phyloP scores from a whole-genome alignment of 2,888 invertebrate species.

The Frankliniella fusca region DNA sequence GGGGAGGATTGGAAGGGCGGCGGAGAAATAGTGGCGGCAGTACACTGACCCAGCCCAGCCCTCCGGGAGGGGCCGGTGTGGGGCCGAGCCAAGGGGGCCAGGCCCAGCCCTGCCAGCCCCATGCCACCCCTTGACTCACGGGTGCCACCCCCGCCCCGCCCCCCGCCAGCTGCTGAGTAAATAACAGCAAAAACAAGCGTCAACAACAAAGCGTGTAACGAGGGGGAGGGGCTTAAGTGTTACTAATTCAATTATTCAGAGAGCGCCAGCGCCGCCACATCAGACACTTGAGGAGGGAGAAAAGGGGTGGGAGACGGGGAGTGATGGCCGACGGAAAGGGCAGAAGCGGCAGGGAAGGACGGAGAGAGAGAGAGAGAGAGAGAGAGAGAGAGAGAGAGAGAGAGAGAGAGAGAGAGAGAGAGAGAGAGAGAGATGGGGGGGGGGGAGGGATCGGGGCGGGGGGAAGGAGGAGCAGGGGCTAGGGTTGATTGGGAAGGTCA shows the following conservation, averaged over 20 bases:
- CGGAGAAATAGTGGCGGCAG: background rate
- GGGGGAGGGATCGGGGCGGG: background rate
- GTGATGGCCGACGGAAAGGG: background rate
- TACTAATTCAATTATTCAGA: conserved; percentile 1
- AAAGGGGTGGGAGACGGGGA: background rate
- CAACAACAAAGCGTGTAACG: background rate
- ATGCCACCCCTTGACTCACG: background rate
- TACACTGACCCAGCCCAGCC: background rate
- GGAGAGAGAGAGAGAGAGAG: background rate
- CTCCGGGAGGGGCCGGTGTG: background rate
- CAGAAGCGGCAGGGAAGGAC: background rate
- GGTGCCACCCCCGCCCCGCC: background rate
- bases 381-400: background rate
- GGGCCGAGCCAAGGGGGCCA: background rate
- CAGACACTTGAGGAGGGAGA: background rate
- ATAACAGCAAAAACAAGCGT: background rate
- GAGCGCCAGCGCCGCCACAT: background rate
- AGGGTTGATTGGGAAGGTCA: too few species aligned
- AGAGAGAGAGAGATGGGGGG: background rate
- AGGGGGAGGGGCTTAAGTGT: background rate
- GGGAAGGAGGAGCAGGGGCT: too few species aligned
- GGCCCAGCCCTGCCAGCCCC: background rate
- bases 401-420: background rate
- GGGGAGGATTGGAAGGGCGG: background rate
- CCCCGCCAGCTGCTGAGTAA: background rate